Base-by-base conservation (phyloP, 2,888 invertebrate species). In the Magallana nippona region DNA sequence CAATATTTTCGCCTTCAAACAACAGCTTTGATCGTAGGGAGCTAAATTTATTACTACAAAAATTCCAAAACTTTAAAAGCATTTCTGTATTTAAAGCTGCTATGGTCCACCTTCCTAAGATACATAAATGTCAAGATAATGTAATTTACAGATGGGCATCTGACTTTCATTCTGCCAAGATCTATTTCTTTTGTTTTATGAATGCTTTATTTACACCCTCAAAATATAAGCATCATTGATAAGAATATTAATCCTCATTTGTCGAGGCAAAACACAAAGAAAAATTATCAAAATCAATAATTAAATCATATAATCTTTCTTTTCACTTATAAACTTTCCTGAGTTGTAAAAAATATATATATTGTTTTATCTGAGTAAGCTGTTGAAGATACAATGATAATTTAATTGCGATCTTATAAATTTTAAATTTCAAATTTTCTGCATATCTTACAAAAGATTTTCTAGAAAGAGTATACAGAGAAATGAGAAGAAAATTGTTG, bases 91-190 rank as follows among this genome's bases (percentile, higher is more conserved):
- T 44, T 44, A 44, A 8, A 44, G 44, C 8, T 44, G 44, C 8
- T 44, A 44, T 44, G 44, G 44, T 44, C 44, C 44, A n/a, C 60
- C 60, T 27, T 27, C 27, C 22, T 71, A 32, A 15, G 71, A 71
- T 71, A 32, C 44, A 44, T 71, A 71, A 71, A 71, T 71, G 71
- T 22, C 71, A 71, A 32, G 11, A 15, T 71, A 22, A 71, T 32
- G 27, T 71, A 32, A 71, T 71, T 71, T 71, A 71, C 32, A 17
- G 22, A 71, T 71, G 27, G 19, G 71, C 27, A 71, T 71, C 27
- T 71, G 71, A 27, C 71, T 22, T 71, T 71, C 32, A 13, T 22
- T 32, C 27, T 22, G 32, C 71, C 15, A 71, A 10, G 13, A 3
- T 71, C 17, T 71, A 27, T 32, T 27, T 71, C 27, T 22, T 13